Evolutionary conservation across 2,888 invertebrate genomes (phyloP).

Genomic region (Lepetodrilus schrolli): DNA sequence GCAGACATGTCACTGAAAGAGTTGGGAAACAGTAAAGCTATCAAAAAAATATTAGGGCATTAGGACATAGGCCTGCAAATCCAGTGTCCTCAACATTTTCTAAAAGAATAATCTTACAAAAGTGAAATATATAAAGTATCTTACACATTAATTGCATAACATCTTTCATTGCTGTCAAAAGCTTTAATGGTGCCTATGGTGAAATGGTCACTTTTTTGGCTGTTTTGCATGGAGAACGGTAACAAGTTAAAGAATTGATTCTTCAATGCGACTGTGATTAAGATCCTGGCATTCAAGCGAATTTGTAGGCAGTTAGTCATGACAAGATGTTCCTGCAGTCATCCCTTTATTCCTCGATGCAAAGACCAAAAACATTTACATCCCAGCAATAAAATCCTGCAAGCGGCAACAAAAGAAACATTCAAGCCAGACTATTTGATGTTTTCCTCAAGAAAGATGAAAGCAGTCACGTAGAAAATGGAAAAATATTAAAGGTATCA

Average conservation of each 20-base stretch:
- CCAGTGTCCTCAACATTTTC: background rate
- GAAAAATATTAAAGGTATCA: slow-evolving; percentile 32
- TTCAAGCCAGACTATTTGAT: slow-evolving; percentile 26
- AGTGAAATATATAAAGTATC: slow-evolving; percentile 6
- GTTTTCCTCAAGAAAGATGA: slow-evolving; percentile 13
- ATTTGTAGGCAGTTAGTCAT: slow-evolving; percentile 19
- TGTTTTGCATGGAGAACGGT: background rate
- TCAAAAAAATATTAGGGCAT: too few relatives aligned
- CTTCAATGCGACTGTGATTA: background rate
- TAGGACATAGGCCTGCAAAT: background rate
- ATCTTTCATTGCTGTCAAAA: background rate
- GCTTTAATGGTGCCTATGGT: background rate
- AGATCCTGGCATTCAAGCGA: background rate
- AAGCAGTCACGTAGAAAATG: slow-evolving; percentile 30
- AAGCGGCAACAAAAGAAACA: slow-evolving; percentile 21
- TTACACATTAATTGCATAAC: background rate
- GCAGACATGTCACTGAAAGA: too few relatives aligned
- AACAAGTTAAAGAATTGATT: slow-evolving; percentile 12
- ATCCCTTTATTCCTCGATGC: slow-evolving; percentile 15
- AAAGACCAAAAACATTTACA: slow-evolving; percentile 21
- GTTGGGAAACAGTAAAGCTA: too few relatives aligned
- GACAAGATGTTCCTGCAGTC: slow-evolving; percentile 16
- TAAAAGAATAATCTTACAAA: slow-evolving; percentile 13
- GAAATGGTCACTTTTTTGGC: background rate
- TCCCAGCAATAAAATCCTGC: slow-evolving; percentile 9